Evolutionary conservation across 2,888 invertebrate genomes (phyloP).

Genomic region (Eupithecia dodoneata): DNA sequence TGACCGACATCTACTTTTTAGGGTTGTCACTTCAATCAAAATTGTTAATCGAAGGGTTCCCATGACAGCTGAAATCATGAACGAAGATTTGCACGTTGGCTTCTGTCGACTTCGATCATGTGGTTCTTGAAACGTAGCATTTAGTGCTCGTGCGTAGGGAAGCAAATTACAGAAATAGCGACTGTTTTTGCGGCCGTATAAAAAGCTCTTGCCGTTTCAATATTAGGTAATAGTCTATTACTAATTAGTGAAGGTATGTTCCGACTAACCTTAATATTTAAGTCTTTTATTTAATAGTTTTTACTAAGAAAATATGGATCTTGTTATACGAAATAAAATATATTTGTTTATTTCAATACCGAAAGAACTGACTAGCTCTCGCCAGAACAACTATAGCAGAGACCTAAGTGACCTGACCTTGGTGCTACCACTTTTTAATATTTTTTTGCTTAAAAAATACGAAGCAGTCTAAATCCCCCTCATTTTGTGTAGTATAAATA

Average conservation of each 20-base stretch:
- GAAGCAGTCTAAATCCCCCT: background rate
- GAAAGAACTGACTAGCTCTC: background rate
- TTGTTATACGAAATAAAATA: too few relatives aligned
- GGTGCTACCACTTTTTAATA: background rate
- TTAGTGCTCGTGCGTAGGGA: background rate
- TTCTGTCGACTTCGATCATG: background rate
- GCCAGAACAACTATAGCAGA: background rate
- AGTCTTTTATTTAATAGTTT: too few relatives aligned
- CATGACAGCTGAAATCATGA: background rate
- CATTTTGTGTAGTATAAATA: background rate
- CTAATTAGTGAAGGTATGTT: too few relatives aligned
- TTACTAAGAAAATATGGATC: too few relatives aligned
- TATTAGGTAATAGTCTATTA: too few relatives aligned
- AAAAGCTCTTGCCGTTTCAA: too few relatives aligned
- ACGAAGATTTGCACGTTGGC: background rate
- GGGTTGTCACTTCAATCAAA: conserved; percentile 28
- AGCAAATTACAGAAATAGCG: background rate
- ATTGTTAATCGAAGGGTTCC: conserved; percentile 31
- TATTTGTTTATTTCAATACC: background rate
- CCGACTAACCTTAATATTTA: too few relatives aligned
- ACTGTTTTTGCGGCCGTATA: too few relatives aligned
- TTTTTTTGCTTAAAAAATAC: background rate
- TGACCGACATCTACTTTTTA: conserved; percentile 65
- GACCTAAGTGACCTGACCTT: background rate
- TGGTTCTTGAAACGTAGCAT: background rate